phyloP scores from a whole-genome alignment of 2,113 vertebrate species.

The Neofelis nebulosa region DNA sequence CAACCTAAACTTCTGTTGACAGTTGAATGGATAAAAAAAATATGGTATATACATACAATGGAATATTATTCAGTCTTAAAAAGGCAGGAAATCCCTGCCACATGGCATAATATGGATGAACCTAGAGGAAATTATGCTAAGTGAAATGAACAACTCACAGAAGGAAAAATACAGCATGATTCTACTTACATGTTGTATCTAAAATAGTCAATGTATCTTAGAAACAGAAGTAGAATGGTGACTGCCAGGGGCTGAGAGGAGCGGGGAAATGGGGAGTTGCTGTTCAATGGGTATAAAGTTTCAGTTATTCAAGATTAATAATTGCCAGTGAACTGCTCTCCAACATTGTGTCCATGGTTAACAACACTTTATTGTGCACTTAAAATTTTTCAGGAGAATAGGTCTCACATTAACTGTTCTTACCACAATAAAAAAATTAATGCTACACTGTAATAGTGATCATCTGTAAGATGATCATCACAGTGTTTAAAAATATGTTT shows the following conservation, averaged over 20 bases:
- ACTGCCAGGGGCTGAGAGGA: neutral
- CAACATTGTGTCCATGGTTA: neutral
- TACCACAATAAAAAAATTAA: neutral
- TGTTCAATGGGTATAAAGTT: neutral
- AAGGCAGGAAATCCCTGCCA: neutral
- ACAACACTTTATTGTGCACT: neutral
- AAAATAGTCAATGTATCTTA: neutral
- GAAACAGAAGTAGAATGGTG: neutral
- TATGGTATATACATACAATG: neutral
- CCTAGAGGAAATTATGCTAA: neutral
- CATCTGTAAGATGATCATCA: neutral
- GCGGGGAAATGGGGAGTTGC: neutral
- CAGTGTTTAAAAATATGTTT: neutral
- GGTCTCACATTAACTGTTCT: neutral
- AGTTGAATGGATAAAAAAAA: neutral
- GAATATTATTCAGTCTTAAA: neutral
- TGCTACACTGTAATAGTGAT: neutral
- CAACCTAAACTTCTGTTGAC: neutral
- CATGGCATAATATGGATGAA: neutral
- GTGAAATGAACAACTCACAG: neutral
- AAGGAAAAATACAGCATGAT: neutral
- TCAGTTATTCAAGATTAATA: neutral
- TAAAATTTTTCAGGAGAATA: neutral
- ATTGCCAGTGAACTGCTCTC: neutral
- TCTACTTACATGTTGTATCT: neutral